Conservation (phyloP, 1,140 invertebrate species). For the Diprion similis region DNA sequence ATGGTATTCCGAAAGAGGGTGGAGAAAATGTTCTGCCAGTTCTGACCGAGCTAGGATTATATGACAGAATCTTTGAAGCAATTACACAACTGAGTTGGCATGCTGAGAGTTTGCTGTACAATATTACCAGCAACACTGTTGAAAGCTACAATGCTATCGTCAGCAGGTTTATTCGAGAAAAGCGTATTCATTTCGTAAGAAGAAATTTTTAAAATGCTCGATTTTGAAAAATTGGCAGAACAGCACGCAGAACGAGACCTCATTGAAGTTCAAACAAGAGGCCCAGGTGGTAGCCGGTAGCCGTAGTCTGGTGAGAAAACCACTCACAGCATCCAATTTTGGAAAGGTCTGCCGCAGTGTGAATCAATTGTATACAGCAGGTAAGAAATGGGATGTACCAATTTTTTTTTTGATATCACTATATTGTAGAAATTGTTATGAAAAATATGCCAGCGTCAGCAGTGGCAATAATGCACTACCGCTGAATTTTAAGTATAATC, state of each 20-base stretch:
- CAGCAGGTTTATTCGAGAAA: constrained; percentile 46
- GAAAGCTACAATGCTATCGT: constrained; percentile 20
- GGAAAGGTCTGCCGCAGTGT: constrained; percentile 40
- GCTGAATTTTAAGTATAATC: no score
- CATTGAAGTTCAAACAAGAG: constrained; percentile 38
- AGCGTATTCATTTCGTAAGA: constrained; percentile 40
- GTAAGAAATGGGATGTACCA: no score
- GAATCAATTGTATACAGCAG: no score
- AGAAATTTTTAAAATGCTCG: constrained; percentile 36
- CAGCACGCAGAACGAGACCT: constrained; percentile 16
- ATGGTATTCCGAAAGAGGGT: neutral
- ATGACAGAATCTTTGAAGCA: neutral
- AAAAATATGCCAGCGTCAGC: no score
- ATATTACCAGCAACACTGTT: constrained; percentile 48
- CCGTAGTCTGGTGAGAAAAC: constrained; percentile 38
- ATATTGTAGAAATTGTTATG: no score
- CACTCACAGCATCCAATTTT: constrained; percentile 52
- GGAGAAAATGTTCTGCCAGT: constrained; percentile 22
- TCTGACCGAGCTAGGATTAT: neutral
- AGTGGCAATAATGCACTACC: constrained; percentile 30
- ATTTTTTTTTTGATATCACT: no score
- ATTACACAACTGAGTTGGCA: constrained; percentile 19
- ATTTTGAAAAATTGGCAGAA: constrained; percentile 19
- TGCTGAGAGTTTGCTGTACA: constrained; percentile 36
- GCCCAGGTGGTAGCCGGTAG: constrained; percentile 35